Base-by-base conservation (phyloP, 1,140 invertebrate genomes). In the Papilio machaon region DNA sequence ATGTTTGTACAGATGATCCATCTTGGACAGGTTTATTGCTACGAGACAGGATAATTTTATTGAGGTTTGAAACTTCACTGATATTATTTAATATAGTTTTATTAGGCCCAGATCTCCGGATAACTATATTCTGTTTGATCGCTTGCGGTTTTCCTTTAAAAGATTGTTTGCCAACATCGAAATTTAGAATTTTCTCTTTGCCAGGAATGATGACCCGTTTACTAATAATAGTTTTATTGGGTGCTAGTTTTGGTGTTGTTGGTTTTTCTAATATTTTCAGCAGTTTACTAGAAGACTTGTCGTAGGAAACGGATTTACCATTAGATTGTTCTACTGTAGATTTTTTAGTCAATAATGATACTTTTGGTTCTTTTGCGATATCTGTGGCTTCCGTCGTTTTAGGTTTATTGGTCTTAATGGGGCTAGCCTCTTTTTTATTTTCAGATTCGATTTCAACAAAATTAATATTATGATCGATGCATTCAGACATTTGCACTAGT, bases 211-310 rank as follows among this genome's bases (percentile, higher is more conserved):
- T 87, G 52, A 92, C 81, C 82, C 91, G 90, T 88, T 94, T 95
- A 35, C 88, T 82, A 38, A 88, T 82, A 11, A 88, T 81, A 73
- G 86, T 89, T 84, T 92, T 94, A 52, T 83, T 81, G 19, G 89
- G 52, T 35, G 85, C 35, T 35, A 90, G 73, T 89, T 93, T 95
- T 46, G 88, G 85, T 54, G 85, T 81, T 64, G 84, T 85, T 6
- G 93, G 90, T 82, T 95, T 94, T 85, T 95, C 94, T 81, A 95
- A 88, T 70, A 95, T 95, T 82, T 95, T 94, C 73, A 95, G 87
- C 58, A 95, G 82, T 90, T 94, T 95, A 13, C 94, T 92, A 10
- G 93, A 91, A 30, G 89, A 89, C 38, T 85, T 89, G 79, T 91
- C 91, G n/a, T 83, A 84, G 78, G 84, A 84, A 52, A 77, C 46